Evolutionary conservation across 2,113 vertebrate genomes (phyloP).

Genomic region (Ginglymostoma cirratum): DNA sequence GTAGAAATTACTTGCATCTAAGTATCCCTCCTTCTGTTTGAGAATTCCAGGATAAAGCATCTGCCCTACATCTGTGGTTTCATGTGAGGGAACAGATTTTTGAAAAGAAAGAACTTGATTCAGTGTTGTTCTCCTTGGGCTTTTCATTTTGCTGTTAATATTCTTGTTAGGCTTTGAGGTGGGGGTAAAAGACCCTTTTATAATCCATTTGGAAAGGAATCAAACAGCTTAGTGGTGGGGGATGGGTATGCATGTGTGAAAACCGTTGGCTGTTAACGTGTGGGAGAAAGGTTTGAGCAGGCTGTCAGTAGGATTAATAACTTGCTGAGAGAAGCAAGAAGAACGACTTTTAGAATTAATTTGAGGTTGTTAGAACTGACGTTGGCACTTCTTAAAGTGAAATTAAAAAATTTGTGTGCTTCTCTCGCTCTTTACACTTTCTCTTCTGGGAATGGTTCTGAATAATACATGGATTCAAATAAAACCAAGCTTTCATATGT

Average conservation of each 20-base stretch:
- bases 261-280: not conserved
- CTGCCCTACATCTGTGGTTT: not conserved
- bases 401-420: not conserved
- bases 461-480: slow-evolving; percentile 18
- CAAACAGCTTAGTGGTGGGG: not conserved
- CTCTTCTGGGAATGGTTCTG: slow-evolving; percentile 13
- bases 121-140: not conserved
- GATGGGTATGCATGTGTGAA: not conserved
- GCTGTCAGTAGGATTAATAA: slow-evolving; percentile 17
- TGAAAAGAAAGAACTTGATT: not conserved
- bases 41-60: not conserved
- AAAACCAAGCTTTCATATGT: not conserved
- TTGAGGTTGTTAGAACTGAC: not conserved
- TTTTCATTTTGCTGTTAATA: not conserved
- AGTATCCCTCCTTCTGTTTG: not conserved
- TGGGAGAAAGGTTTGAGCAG: not conserved
- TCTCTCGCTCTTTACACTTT: not conserved
- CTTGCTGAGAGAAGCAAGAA: not conserved
- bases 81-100: not conserved
- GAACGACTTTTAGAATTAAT: not conserved
- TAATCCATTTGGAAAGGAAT: slow-evolving; percentile 18
- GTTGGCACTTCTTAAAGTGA: not conserved
- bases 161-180: not conserved
- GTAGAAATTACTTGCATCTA: not conserved
- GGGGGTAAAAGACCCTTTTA: not conserved